A percentile compares a stretch with the other conserved stretches of the same genome.
Evolutionary conservation across 2,888 invertebrate species (phyloP).

Genomic region (Lasioglossum vierecki): DNA sequence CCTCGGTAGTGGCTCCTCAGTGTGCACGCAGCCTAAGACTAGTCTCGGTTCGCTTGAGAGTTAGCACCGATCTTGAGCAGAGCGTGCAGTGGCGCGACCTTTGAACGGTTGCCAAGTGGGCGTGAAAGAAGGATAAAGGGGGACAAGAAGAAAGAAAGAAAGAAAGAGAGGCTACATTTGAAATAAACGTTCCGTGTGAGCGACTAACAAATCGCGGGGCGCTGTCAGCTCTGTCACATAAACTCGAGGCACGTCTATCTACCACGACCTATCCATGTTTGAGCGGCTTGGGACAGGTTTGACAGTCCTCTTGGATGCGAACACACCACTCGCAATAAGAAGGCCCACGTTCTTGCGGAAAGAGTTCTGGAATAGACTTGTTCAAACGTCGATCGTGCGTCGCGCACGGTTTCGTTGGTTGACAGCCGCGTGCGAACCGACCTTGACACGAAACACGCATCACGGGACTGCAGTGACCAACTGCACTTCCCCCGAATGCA

Average conservation of each 20-base stretch:
- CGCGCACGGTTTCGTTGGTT: background rate
- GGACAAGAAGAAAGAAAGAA: background rate
- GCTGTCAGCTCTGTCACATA: conserved; percentile 21
- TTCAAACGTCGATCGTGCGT: conserved; percentile 27
- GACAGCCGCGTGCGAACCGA: conserved; percentile 29
- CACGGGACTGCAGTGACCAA: conserved; percentile 27
- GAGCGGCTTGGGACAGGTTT: background rate
- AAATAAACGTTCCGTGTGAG: conserved; percentile 60
- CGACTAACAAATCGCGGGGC: conserved; percentile 29
- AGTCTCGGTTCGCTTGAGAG: background rate
- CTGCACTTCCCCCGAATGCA: conserved; percentile 19
- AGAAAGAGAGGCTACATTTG: conserved; percentile 50
- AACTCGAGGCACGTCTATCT: background rate
- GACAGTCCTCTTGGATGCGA: background rate
- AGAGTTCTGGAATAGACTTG: background rate
- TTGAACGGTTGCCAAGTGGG: conserved; percentile 67
- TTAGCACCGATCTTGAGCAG: conserved; percentile 34
- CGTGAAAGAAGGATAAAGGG: conserved; percentile 17
- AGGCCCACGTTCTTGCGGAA: background rate
- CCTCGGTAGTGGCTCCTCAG: background rate
- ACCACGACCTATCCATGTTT: background rate
- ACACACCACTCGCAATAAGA: background rate
- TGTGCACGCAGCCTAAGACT: background rate
- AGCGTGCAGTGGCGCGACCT: conserved; percentile 55
- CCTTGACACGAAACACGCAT: conserved; percentile 56